These are phyloP conservation scores for Danio rerio DNA, from an alignment of 2,113 vertebrate genomes.

Conservation along the genomic window GRCz12tu NC_133181.1:31916001-31916500, in stretches of 20 bases:
- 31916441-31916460: slow-evolving; percentile 42
- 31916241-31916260: neutral
- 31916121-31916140: neutral
- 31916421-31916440: slow-evolving; percentile 88
- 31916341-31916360: slow-evolving; percentile 82
- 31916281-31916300: neutral
- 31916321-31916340: slow-evolving; percentile 77
- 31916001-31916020: too few relatives aligned
- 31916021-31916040: too few relatives aligned
- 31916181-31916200: too few relatives aligned
- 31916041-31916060: too few relatives aligned
- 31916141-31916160: neutral
- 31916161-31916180: too few relatives aligned
- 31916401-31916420: slow-evolving; percentile 77
- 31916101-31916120: neutral
- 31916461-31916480: slow-evolving; percentile 49
- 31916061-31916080: too few relatives aligned
- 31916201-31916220: too few relatives aligned
- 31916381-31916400: slow-evolving; percentile 75
- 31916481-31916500: slow-evolving; percentile 58
- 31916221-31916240: neutral
- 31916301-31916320: slow-evolving; percentile 67
- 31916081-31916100: neutral
- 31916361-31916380: slow-evolving; percentile 95
- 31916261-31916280: neutral